These are phyloP conservation scores for Quiscalus mexicanus DNA, from an alignment of 2,113 vertebrate genomes.

Conservation along the genomic window DNA sequence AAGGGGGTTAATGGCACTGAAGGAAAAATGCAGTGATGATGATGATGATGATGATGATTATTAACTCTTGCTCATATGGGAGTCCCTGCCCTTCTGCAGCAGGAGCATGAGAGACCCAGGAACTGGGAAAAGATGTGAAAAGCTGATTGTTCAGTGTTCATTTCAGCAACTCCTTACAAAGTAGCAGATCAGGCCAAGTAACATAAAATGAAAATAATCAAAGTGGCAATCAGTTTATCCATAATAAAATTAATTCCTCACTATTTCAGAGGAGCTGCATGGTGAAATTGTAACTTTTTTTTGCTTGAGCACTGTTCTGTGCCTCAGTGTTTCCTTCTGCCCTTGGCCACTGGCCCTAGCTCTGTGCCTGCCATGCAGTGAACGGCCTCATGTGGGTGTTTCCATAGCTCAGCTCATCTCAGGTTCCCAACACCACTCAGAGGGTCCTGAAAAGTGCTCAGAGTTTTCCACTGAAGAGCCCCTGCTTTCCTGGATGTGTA, in stretches of 20 bases:
- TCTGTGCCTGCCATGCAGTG: background rate
- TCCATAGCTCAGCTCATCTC: background rate
- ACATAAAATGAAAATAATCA: background rate
- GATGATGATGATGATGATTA: background rate
- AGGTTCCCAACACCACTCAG: accelerated
- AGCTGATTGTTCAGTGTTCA: background rate
- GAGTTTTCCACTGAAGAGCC: background rate
- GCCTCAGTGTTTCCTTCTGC: background rate
- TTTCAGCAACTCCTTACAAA: background rate
- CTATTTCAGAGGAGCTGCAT: background rate
- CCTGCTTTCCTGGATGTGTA: background rate
- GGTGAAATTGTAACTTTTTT: background rate
- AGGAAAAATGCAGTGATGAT: background rate
- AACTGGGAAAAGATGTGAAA: accelerated
- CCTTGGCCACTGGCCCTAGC: background rate
- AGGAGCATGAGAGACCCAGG: accelerated
- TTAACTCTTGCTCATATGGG: background rate
- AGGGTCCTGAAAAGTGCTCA: background rate
- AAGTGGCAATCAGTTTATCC: background rate
- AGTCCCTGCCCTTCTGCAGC: background rate
- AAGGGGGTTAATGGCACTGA: background rate
- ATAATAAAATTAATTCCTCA: background rate
- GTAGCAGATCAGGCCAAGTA: background rate
- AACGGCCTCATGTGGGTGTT: background rate
- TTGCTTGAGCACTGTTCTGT: background rate